Base-by-base conservation (phyloP, 2,888 invertebrate species). In the Hyles lineata region DNA sequence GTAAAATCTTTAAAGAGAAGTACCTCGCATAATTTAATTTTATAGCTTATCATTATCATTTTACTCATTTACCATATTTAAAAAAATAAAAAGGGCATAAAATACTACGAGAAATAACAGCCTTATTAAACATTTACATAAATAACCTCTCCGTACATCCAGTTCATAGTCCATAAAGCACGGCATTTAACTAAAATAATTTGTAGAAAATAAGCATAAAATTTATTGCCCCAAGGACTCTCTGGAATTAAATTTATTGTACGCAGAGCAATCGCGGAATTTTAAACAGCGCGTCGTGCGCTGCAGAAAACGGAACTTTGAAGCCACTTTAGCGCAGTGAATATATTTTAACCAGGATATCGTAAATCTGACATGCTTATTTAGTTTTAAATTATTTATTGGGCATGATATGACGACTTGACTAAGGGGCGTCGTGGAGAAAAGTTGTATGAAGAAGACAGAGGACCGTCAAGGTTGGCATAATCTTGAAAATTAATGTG, bases 251-350 rank as follows among this genome's bases (percentile, higher is more conserved):
- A 91, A 92, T 92, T 92, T 92, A 92, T 91, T 88, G 92, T 87
- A 88, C 89, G 88, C 83, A 89, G 89, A 82, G 84, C 90, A 86
- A 89, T 89, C 86, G 86, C 84, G 85, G 92, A 92, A 92, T 92
- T 90, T 91, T 87, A 92, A 92, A 80, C 86, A 91, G 90, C 76
- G 74, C 81, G 77, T 74, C 80, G 88, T 85, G 89, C 89, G 89
- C 76, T 89, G 89, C 88, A 87, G 87, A 35, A 63, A 80, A 81
- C 74, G 77, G 76, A 80, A 81, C 78, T 83, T 83, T 80, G 60
- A 67, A 67, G 23, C 43, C 67, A 50, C 43, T 43, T 67, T 50
- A 67, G 43, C 23, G 67, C 1, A 67, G 67, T 67, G 67, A 50
- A 67, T 67, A 63, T 21, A 63, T 67, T 67, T 67, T 23, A 23